These are phyloP conservation scores for Drosophila setosimentum DNA, from an alignment of 2,888 invertebrate species.

Conservation along the genomic window DNA sequence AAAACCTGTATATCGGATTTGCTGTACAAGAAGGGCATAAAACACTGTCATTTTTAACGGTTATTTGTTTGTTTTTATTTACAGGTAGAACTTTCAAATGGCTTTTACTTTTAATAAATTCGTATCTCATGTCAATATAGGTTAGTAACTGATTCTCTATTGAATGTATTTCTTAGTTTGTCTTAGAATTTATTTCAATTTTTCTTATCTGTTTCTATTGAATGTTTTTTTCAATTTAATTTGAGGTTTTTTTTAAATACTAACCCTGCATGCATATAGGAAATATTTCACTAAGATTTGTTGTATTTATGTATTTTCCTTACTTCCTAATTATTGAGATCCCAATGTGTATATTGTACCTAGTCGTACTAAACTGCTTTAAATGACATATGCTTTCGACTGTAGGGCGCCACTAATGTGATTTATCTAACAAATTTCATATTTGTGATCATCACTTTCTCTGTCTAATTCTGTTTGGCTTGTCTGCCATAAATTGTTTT, in stretches of 20 bases:
- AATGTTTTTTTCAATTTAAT: background rate
- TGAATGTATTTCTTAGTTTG: background rate
- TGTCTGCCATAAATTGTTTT: conserved; percentile 58
- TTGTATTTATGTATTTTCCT: background rate
- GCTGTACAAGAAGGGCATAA: background rate
- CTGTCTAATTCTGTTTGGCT: conserved; percentile 67
- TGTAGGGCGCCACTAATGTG: conserved; percentile 45
- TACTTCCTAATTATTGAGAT: background rate
- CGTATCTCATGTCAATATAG: background rate
- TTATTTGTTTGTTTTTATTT: conserved; percentile 4
- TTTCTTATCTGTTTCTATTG: background rate
- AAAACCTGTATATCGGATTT: conserved; percentile 33
- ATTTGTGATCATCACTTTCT: conserved; percentile 73
- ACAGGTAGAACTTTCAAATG: conserved; percentile 38
- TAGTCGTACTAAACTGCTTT: no score
- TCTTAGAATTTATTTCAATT: background rate
- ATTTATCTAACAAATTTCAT: conserved; percentile 67
- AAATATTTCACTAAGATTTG: background rate
- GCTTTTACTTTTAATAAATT: conserved; percentile 33
- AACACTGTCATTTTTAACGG: conserved; percentile 18
- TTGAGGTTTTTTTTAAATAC: background rate
- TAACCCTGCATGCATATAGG: background rate
- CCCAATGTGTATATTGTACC: no score
- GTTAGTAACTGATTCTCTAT: background rate
- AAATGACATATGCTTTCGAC: conserved; percentile 6